phyloP scores from a whole-genome alignment of 2,888 invertebrate species.

The Prosopocoilus inquinatus region DNA sequence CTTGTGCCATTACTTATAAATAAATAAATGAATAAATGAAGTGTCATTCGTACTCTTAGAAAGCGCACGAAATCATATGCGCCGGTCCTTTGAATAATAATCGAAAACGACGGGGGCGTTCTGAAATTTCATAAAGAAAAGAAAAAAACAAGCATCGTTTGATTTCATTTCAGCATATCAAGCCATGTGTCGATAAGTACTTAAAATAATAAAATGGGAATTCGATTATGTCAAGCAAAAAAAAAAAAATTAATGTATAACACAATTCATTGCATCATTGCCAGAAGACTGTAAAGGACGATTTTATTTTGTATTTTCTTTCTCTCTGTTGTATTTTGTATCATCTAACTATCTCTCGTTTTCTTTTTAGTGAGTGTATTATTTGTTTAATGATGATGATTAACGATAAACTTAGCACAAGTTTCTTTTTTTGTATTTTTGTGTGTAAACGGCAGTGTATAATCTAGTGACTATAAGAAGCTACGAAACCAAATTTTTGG shows the following conservation, averaged over 20 bases:
- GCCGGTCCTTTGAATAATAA: too few relatives aligned
- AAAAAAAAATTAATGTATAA: not conserved
- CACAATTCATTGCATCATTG: not conserved
- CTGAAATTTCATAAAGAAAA: too few relatives aligned
- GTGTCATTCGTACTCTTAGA: too few relatives aligned
- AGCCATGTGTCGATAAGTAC: too few relatives aligned
- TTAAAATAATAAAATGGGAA: too few relatives aligned
- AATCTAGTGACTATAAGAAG: conserved; percentile 21
- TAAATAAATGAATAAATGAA: not conserved
- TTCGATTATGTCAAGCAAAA: too few relatives aligned
- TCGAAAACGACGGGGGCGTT: too few relatives aligned
- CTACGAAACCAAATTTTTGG: conserved; percentile 25
- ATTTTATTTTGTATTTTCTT: conserved; percentile 11
- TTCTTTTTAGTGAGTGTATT: conserved; percentile 5
- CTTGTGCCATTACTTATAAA: not conserved
- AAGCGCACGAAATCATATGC: too few relatives aligned
- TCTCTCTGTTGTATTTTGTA: conserved; percentile 8
- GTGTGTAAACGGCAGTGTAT: conserved; percentile 18
- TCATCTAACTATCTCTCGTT: conserved; percentile 14
- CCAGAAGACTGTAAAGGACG: not conserved
- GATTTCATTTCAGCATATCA: too few relatives aligned
- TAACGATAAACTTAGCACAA: conserved; percentile 13
- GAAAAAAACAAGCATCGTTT: too few relatives aligned
- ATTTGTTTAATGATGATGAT: conserved; percentile 12
- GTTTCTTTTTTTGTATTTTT: too few relatives aligned